Evolutionary conservation across 2,797 vertebrate genomes (phyloP), one percentile per base, ranked within the genome.

Genomic region (Carcharodon carcharias): DNA sequence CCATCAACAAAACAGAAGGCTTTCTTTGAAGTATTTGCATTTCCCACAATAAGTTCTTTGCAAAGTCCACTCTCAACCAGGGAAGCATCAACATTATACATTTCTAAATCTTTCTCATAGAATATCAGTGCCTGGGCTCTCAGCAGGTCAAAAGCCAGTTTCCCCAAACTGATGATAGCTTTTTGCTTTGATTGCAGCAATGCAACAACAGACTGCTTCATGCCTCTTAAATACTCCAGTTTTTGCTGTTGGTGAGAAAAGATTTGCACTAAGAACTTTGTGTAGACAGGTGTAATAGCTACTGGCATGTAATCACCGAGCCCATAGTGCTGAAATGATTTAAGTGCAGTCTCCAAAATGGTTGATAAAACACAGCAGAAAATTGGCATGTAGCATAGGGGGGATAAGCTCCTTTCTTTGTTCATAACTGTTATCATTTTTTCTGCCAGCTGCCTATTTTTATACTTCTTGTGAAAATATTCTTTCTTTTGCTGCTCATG

Each of bases 151-250:
- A 93, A 93, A 65, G 91, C 61, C 91, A 93, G 21, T 23, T 93
- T 93, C 11, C 61, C 91, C n/a, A 93, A 93, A 45, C 12, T 11
- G 18, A 93, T 67, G 61, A 93, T 93, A 65, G n/a, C 35, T n/a
- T 45, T 93, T 67, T 93, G n/a, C 91, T 93, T 93, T 93, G 91
- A 93, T n/a, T 93, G 21, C n/a, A 93, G 26, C 18, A 93, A 40
- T 45, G 23, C 91, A 93, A 21, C n/a, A 65, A 11, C 11, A 7
- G 91, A 45, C 63, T 93, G 18, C 21, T 67, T 40, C 63, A 1
- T 40, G 23, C 21, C n/a, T 67, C 18, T 45, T 65, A 45, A 93
- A 93, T 67, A 40, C 63, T 40, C 63, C 61, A 40, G n/a, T 65
- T 65, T 63, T 65, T 67, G 61, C n/a, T 67, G 61, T 45, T 67